phyloP scores from a whole-genome alignment of 2,113 vertebrate genomes.

The Aegotheles bennettii region DNA sequence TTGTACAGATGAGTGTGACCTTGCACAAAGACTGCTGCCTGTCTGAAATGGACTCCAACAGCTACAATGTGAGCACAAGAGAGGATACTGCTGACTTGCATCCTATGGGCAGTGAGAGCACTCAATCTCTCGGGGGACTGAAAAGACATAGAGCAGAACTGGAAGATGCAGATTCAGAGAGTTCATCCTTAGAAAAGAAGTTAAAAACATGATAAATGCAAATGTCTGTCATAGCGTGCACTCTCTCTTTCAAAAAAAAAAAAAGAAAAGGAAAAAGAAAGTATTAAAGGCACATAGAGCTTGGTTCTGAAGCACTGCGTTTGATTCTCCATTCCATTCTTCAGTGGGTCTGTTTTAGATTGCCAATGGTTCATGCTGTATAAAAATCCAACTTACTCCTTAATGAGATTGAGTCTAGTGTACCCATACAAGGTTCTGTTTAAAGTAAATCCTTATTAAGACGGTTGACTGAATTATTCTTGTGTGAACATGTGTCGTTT shows the following conservation, averaged over 20 bases:
- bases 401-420: constrained; percentile 68
- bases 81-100: constrained; percentile 66
- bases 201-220: constrained; percentile 85
- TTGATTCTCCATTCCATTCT: constrained; percentile 73
- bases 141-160: constrained; percentile 87
- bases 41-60: constrained; percentile 74
- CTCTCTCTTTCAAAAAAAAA: constrained; percentile 32
- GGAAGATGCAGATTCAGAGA: constrained; percentile 81
- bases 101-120: constrained; percentile 51
- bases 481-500: constrained; percentile 64
- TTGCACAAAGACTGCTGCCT: constrained; percentile 75
- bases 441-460: constrained; percentile 69
- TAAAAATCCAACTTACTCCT: constrained; percentile 66
- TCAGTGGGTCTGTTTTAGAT: constrained; percentile 71
- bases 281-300: constrained; percentile 78
- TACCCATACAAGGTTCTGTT: constrained; percentile 71
- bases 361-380: constrained; percentile 69
- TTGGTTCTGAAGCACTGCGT: constrained; percentile 71
- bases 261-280: constrained; percentile 35
- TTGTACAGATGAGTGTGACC: constrained; percentile 55
- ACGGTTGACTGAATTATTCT: constrained; percentile 61
- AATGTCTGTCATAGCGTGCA: constrained; percentile 49
- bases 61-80: constrained; percentile 60
- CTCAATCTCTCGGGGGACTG: constrained; percentile 70
- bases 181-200: constrained; percentile 90